Evolutionary conservation across 2,888 invertebrate species (phyloP).

Genomic region (Strigamia maritima): DNA sequence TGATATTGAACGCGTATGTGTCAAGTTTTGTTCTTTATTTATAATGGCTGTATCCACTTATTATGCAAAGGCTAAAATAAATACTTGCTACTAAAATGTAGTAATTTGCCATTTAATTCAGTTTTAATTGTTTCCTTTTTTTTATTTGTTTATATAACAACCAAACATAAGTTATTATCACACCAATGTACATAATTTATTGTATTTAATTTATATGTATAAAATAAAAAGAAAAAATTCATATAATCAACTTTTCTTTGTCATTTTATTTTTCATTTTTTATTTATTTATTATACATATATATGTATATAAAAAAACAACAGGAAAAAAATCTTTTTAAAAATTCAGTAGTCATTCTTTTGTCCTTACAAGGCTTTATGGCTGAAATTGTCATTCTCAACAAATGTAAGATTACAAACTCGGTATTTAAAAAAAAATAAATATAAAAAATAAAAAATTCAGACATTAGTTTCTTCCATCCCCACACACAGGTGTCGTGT

Average conservation of each 20-base stretch:
- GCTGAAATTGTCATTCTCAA: neutral
- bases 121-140: neutral
- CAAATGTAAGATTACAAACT: constrained; percentile 9
- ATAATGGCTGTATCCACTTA: neutral
- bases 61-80: too few species aligned
- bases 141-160: neutral
- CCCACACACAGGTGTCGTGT: neutral
- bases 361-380: neutral
- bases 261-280: neutral
- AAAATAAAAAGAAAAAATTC: constrained; percentile 2
- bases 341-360: constrained; percentile 22
- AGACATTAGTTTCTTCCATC: neutral
- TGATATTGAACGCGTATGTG: constrained; percentile 4
- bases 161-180: neutral
- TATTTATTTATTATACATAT: too few species aligned
- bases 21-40: neutral
- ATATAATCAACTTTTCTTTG: neutral
- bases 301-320: neutral
- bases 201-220: constrained; percentile 29
- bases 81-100: neutral
- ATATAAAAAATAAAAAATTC: neutral
- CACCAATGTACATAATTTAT: neutral
- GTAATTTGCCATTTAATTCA: neutral
- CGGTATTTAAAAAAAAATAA: neutral
- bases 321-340: neutral